These are phyloP conservation scores for Drosophila tripunctata DNA, from an alignment of 2,888 invertebrate genomes.

Conservation along the genomic window DNA sequence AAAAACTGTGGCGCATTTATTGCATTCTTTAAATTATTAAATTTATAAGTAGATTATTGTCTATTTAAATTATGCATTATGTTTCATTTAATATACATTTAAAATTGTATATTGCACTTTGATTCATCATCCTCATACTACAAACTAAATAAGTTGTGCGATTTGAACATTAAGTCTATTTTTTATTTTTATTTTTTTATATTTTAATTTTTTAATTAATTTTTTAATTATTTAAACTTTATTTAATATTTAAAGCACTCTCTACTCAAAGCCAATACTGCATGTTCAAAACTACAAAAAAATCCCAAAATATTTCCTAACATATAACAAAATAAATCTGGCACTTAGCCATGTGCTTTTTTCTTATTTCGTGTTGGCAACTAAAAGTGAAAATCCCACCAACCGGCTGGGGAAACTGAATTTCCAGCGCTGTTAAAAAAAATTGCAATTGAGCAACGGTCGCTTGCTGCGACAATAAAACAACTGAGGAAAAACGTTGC, in stretches of 20 bases:
- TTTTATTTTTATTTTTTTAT: no score
- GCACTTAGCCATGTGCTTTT: conserved; percentile 46
- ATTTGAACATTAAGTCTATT: no score
- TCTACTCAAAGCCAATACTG: neutral
- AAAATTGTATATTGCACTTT: no score
- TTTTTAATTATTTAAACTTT: neutral
- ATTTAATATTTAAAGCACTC: neutral
- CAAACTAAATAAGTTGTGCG: no score
- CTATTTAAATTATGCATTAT: no score
- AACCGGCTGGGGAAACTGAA: conserved; percentile 54
- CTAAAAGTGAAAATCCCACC: conserved; percentile 71
- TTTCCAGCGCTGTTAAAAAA: conserved; percentile 49
- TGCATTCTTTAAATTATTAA: no score
- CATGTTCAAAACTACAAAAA: neutral
- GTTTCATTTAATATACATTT: no score
- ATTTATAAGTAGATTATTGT: no score
- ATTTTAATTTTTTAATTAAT: no score
- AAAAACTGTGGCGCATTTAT: no score
- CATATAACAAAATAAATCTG: conserved; percentile 5
- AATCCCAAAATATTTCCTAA: conserved; percentile 1
- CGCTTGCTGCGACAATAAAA: conserved; percentile 30
- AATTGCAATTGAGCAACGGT: conserved; percentile 56
- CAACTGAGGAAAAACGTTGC: conserved; percentile 32
- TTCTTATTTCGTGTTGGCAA: no score
- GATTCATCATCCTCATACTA: no score